Evolutionary conservation across 2,113 vertebrate genomes (phyloP).

Genomic region (Pseudorhombus dupliciocellatus): DNA sequence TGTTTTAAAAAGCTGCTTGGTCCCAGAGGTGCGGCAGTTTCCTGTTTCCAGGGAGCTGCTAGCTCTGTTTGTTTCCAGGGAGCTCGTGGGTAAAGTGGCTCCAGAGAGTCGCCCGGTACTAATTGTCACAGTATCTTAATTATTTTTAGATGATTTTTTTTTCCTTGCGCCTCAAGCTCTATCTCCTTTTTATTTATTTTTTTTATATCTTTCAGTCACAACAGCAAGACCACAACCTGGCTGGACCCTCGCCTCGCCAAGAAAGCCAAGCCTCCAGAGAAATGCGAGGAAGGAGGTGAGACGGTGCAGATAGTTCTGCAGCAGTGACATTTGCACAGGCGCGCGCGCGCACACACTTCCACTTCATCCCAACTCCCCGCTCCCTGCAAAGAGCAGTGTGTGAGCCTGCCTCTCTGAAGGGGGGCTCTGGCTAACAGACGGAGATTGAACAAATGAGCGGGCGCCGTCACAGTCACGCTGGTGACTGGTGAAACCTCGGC

Average conservation of each 20-base stretch:
- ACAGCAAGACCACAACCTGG: constrained; percentile 99
- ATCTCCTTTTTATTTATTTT: constrained; percentile 1
- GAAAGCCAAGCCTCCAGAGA: constrained; percentile 97
- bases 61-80: constrained; percentile 9
- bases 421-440: constrained; percentile 47
- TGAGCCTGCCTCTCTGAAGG: constrained; percentile 26
- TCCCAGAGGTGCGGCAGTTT: constrained; percentile 32
- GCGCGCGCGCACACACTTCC: neutral
- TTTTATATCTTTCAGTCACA: constrained; percentile 84
- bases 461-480: constrained; percentile 21
- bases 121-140: constrained; percentile 11
- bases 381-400: neutral
- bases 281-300: constrained; percentile 96
- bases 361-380: constrained; percentile 13
- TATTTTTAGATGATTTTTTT: constrained; percentile 3
- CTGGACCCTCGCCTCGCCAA: constrained; percentile 97
- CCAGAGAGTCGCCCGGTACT: neutral
- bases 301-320: neutral
- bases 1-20: constrained; percentile 25
- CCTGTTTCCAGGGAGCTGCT: constrained; percentile 1
- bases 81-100: constrained; percentile 20
- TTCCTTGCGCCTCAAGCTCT: constrained; percentile 7
- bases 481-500: constrained; percentile 49
- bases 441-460: constrained; percentile 41
- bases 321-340: neutral